Conservation (phyloP, 2,113 vertebrate species). For the Carlito syrichta region DNA sequence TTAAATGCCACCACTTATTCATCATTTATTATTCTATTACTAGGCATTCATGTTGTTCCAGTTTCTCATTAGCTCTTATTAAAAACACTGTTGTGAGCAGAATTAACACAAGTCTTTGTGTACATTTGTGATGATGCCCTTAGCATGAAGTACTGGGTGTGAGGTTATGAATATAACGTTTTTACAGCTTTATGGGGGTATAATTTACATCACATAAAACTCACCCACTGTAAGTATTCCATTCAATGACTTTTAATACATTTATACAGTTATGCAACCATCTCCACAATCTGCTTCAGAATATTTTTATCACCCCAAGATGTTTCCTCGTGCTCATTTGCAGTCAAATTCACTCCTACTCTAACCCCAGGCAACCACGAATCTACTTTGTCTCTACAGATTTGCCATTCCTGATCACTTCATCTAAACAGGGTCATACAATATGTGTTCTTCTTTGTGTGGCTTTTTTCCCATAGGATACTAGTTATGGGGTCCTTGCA, state of each 20-base stretch:
- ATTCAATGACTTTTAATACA: not conserved
- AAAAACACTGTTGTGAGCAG: not conserved
- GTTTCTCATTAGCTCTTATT: slow-evolving; percentile 23
- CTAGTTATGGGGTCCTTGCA: not conserved
- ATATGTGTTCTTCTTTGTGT: not conserved
- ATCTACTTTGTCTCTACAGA: not conserved
- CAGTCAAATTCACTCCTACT: not conserved
- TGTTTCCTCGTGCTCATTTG: not conserved
- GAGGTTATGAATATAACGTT: not conserved
- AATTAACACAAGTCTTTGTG: not conserved
- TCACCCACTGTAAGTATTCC: not conserved
- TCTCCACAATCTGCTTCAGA: not conserved
- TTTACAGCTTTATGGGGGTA: not conserved
- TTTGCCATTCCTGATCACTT: not conserved
- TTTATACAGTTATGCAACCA: not conserved
- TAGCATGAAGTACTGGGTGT: not conserved
- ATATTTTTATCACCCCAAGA: not conserved
- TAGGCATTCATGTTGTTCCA: not conserved
- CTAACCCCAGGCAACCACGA: not conserved
- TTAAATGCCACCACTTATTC: not conserved
- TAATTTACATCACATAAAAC: not conserved
- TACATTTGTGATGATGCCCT: not conserved
- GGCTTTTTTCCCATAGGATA: not conserved
- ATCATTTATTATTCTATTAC: not conserved
- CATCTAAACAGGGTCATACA: not conserved